A percentile compares a stretch with the other conserved stretches of the same genome.
Evolutionary conservation across 2,888 invertebrate species (phyloP).

Genomic region (Oeneis ivallda): DNA sequence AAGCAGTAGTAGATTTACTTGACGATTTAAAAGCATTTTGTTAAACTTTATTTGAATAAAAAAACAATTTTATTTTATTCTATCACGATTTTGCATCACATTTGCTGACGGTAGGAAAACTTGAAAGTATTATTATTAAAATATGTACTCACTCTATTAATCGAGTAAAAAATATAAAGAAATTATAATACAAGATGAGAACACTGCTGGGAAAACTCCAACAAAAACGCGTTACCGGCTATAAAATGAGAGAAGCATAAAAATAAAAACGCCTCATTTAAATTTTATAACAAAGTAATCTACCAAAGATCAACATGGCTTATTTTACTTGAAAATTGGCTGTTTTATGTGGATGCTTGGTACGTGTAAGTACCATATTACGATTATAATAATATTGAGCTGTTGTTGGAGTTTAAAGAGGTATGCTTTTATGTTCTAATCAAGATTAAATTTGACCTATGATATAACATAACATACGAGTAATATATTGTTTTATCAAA

Average conservation of each 20-base stretch:
- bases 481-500: no score
- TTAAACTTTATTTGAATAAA: no score
- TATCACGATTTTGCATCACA: no score
- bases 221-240: slow-evolving; percentile 15
- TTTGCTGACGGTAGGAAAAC: no score
- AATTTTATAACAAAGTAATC: slow-evolving; percentile 32
- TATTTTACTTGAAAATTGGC: slow-evolving; percentile 34
- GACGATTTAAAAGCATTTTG: no score
- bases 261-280: slow-evolving; percentile 30
- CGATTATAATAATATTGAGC: slow-evolving; percentile 19
- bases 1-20: no score
- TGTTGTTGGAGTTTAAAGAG: slow-evolving; percentile 7
- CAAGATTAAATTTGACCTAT: no score
- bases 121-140: no score
- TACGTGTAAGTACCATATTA: neutral
- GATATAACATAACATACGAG: no score
- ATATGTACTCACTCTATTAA: slow-evolving; percentile 5
- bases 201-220: slow-evolving; percentile 15
- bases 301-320: slow-evolving; percentile 33
- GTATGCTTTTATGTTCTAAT: neutral
- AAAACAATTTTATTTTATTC: no score
- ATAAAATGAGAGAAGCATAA: slow-evolving; percentile 24
- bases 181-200: slow-evolving; percentile 11
- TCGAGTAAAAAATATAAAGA: slow-evolving; percentile 11
- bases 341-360: neutral